Evolutionary conservation across 1,140 invertebrate species (phyloP).

Genomic region (Caerostris extrusa): DNA sequence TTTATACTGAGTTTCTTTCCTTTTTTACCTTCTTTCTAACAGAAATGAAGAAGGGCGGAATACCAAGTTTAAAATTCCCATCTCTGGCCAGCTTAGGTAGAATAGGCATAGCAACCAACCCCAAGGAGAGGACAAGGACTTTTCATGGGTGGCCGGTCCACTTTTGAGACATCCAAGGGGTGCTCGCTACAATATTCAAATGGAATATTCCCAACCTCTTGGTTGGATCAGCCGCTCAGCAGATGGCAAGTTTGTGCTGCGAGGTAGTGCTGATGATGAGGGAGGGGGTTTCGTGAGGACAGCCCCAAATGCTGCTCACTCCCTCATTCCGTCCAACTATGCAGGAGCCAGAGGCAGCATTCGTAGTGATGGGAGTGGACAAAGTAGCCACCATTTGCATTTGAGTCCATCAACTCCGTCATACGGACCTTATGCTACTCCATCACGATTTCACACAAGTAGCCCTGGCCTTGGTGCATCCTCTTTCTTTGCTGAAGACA

Average conservation of each 20-base stretch:
- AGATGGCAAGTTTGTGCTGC: constrained; percentile 88
- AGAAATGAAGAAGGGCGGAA: constrained; percentile 79
- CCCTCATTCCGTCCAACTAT: constrained; percentile 86
- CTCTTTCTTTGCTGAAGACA: constrained; percentile 88
- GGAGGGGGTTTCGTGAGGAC: constrained; percentile 83
- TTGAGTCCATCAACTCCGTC: constrained; percentile 73
- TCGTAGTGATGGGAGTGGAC: constrained; percentile 85
- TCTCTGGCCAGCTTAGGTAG: constrained; percentile 77
- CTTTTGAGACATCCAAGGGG: constrained; percentile 76
- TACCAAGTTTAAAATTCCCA: constrained; percentile 82
- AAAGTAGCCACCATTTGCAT: constrained; percentile 82
- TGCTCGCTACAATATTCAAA: constrained; percentile 79
- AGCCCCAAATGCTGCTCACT: constrained; percentile 41
- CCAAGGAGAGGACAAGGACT: constrained; percentile 69
- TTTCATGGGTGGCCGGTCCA: constrained; percentile 75
- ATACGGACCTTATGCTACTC: constrained; percentile 81
- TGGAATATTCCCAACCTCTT: constrained; percentile 82
- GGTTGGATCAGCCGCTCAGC: constrained; percentile 87
- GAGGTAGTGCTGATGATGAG: constrained; percentile 79
- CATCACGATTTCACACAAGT: constrained; percentile 85
- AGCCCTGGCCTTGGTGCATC: constrained; percentile 86
- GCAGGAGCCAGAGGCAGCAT: constrained; percentile 92
- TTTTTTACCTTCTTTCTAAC: background rate
- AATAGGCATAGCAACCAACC: constrained; percentile 75
- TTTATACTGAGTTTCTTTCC: background rate